Base-by-base conservation (phyloP, 2,797 vertebrate species). In the Oceanodroma leucorhoa region DNA sequence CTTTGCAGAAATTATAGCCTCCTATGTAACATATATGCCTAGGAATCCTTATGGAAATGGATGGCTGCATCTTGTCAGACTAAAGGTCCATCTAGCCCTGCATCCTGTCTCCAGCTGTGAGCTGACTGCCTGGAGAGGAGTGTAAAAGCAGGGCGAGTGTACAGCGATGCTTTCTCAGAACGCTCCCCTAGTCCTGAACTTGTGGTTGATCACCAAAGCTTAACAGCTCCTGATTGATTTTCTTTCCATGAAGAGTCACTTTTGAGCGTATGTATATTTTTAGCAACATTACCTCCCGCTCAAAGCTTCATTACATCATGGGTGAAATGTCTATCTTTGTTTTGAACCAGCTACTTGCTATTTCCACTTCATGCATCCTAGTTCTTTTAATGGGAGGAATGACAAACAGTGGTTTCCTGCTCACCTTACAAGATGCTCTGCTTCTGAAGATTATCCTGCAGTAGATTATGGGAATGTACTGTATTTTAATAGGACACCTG, bases 401-500 rank as follows among this genome's bases (percentile, higher is more conserved):
- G 62, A 84, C 61, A 79, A 92, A 75, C 58, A 72, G 83, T 58
- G 46, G 41, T 40, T 90, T 71, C 80, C 34, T 65, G 55, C 51
- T 89, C 87, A 76, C 50, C 48, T 81, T 67, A 90, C 7, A 46
- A 65, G 69, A 67, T 24, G 27, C 36, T 79, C 41, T 4, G 14
- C 40, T 83, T 90, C 65, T 83, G 50, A 79, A 65, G 65, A 57
- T 26, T 64, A 81, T 69, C 24, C 54, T 88, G 41, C 41, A 81
- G 61, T 4, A 94, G 23, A 81, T 69, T 58, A 78, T 0, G 5
- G 73, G 32, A 91, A 76, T 38, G 54, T 46, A 64, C 30, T 51
- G 45, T 46, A 55, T 71, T 96, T 92, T 79, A 86, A 81, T 34
- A 90, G 72, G 38, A 86, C 66, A 81, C 32, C 53, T 67, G 45